phyloP scores from a whole-genome alignment of 2,888 invertebrate species.

The Autographa pulchrina region DNA sequence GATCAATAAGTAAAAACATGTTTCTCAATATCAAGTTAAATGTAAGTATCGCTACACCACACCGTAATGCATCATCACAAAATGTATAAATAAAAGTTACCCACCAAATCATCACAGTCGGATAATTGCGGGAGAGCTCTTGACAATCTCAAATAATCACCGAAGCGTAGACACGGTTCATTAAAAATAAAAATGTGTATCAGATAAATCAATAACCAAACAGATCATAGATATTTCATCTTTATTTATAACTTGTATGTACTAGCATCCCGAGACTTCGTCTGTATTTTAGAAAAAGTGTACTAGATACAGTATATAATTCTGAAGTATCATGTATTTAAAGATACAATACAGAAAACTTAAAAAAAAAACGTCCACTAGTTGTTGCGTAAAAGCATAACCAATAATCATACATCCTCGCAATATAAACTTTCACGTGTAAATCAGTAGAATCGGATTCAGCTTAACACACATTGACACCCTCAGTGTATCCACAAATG shows the following conservation, averaged over 20 bases:
- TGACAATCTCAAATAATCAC: constrained; percentile 31
- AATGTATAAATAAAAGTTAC: constrained; percentile 26
- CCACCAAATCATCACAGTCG: constrained; percentile 37
- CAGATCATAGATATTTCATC: too few species aligned
- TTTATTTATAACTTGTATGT: not conserved
- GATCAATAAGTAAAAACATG: too few species aligned
- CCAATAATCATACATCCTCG: not conserved
- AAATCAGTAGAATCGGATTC: constrained; percentile 24
- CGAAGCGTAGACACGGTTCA: constrained; percentile 26
- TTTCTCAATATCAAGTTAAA: too few species aligned
- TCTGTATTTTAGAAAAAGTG: too few species aligned
- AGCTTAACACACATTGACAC: constrained; percentile 50
- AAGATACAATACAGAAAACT: too few species aligned
- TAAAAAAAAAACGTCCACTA: not conserved
- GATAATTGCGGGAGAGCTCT: constrained; percentile 28
- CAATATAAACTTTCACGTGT: not conserved
- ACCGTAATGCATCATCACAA: constrained; percentile 9
- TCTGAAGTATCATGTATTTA: too few species aligned
- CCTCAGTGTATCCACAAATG: constrained; percentile 69
- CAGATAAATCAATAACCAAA: constrained; percentile 21
- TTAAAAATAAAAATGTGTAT: constrained; percentile 24
- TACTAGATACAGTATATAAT: too few species aligned
- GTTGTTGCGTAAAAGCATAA: not conserved
- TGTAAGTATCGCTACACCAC: not conserved
- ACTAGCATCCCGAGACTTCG: too few species aligned